Evolutionary conservation across 2,888 invertebrate genomes (phyloP).

Genomic region (Noctua janthe): DNA sequence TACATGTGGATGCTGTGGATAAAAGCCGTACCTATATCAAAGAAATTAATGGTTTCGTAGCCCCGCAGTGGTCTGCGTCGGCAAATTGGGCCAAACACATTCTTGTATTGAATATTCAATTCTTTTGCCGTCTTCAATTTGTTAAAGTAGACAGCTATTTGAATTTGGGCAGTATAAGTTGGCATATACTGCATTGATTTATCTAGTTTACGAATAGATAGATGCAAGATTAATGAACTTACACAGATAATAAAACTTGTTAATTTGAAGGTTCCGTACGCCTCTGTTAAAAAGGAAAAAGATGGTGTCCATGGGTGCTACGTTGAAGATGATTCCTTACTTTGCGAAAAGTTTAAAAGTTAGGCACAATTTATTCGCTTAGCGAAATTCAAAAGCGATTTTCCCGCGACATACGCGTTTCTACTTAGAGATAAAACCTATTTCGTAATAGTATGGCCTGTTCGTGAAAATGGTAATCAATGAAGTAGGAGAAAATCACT

Average conservation of each 20-base stretch:
- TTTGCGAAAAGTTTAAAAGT: neutral
- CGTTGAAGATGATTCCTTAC: neutral
- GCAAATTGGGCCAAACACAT: slow-evolving; percentile 55
- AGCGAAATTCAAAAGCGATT: neutral
- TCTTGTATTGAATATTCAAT: slow-evolving; percentile 63
- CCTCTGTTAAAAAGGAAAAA: neutral
- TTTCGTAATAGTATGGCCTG: neutral
- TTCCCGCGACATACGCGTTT: neutral
- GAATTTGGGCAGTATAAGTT: slow-evolving; percentile 41
- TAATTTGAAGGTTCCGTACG: neutral
- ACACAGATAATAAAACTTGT: neutral
- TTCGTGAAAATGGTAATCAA: neutral
- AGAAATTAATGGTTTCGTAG: slow-evolving; percentile 59
- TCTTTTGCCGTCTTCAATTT: slow-evolving; percentile 52
- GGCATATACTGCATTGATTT: slow-evolving; percentile 21
- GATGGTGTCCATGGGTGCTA: neutral
- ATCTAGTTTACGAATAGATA: slow-evolving; percentile 6
- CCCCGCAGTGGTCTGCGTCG: slow-evolving; percentile 24
- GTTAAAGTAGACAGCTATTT: slow-evolving; percentile 27
- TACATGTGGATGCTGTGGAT: slow-evolving; percentile 33
- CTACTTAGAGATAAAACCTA: neutral
- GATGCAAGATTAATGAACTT: slow-evolving; percentile 13
- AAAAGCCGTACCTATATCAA: slow-evolving; percentile 60
- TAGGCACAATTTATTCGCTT: neutral
- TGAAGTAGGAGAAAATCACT: neutral